Base-by-base conservation (phyloP, 2,797 vertebrate species). In the Onychomys leucogaster region DNA sequence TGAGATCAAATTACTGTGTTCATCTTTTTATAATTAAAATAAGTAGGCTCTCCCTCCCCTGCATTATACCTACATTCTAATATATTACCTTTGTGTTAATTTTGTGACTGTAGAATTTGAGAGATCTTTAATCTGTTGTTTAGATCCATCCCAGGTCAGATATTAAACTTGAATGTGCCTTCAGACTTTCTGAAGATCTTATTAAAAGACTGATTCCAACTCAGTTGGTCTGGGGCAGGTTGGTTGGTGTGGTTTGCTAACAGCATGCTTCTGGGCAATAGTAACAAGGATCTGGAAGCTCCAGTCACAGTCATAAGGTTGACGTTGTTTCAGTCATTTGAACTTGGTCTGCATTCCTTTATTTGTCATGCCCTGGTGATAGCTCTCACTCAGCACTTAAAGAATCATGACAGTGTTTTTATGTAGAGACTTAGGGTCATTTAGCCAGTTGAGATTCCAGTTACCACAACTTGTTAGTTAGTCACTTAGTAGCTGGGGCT, bases 11-110 rank as follows among this genome's bases (percentile, higher is more conserved):
- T 90, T 52, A 73, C 43, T 73, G 29, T n/a, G 69, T 63, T 52
- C 46, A 65, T 75, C 57, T 80, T 87, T 93, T 93, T 7, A 80
- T 59, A 69, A 41, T 81, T 65, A 95, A 81, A 96, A 41, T 71
- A 91, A 94, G 25, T 83, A 10, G 29, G 63, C 69, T 90, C 84
- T 93, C 25, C 52, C 57, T 95, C 12, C 61, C 55, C 3, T 63
- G 14, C 1, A 37, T 76, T 29, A 43, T 65, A 49, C 32, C 27
- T 4, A 52, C 16, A 16, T 90, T 80, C 46, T 65, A 75, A 89
- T 52, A 29, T 19, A 67, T 23, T 67, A 52, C 16, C 75, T 63
- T 49, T 49, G 27, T 21, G 27, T 91, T 52, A 87, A 46, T 34
- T 89, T 89, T 93, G 78, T 52, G 55, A 89, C 11, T 4, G 10